phyloP scores from a whole-genome alignment of 2,888 invertebrate genomes.

The Limnephilus rhombicus region DNA sequence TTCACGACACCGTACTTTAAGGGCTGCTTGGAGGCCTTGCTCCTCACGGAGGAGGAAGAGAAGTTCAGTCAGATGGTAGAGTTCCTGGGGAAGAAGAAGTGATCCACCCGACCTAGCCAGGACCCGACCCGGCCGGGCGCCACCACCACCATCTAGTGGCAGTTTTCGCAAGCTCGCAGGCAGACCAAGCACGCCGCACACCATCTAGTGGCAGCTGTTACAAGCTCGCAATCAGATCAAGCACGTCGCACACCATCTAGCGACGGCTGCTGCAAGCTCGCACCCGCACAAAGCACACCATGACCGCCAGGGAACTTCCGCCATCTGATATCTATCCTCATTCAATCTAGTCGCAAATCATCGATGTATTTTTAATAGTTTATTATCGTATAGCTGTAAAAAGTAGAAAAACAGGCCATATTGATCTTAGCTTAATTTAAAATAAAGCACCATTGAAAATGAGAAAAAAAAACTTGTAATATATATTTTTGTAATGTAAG shows the following conservation, averaged over 20 bases:
- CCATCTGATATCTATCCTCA: constrained; percentile 76
- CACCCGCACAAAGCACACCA: background rate
- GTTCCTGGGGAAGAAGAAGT: constrained; percentile 82
- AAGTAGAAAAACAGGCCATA: constrained; percentile 59
- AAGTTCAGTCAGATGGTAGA: constrained; percentile 88
- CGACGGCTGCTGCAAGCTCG: background rate
- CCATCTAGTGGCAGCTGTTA: constrained; percentile 4
- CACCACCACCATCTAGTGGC: constrained; percentile 11
- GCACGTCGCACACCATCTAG: background rate
- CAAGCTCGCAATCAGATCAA: background rate
- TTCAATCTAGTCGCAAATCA: constrained; percentile 77
- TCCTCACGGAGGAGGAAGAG: constrained; percentile 87
- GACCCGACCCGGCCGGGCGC: constrained; percentile 3
- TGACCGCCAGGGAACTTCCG: constrained; percentile 57
- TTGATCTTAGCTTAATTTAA: constrained; percentile 53
- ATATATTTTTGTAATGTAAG: constrained; percentile 50
- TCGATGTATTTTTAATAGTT: constrained; percentile 66
- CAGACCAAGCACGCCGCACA: background rate
- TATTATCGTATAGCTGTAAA: constrained; percentile 55
- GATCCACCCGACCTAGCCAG: constrained; percentile 57
- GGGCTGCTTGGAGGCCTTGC: constrained; percentile 89
- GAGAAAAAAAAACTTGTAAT: constrained; percentile 53
- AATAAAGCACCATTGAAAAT: constrained; percentile 37
- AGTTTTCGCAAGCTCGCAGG: background rate
- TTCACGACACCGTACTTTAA: constrained; percentile 89